A percentile compares a stretch with the other conserved stretches of the same genome.
phyloP scores from a whole-genome alignment of 2,113 vertebrate genomes.

The Lampris incognitus region DNA sequence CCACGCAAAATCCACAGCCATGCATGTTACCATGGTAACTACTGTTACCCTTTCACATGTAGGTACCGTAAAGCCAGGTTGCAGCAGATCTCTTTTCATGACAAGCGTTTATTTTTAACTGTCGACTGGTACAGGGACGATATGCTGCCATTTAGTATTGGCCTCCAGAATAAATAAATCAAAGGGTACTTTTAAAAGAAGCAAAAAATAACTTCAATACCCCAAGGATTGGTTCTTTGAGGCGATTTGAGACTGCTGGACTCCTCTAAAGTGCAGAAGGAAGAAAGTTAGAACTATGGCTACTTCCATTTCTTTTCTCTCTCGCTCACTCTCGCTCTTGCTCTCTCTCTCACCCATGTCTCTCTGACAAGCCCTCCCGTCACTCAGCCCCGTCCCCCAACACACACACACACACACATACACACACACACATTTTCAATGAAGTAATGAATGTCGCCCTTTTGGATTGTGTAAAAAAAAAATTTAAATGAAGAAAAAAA shows the following conservation, averaged over 20 bases:
- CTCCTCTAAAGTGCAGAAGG: conserved; percentile 50
- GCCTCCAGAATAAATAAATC: conserved; percentile 67
- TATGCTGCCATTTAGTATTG: conserved; percentile 46
- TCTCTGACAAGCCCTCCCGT: neutral
- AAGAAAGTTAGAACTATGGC: neutral
- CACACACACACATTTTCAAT: neutral
- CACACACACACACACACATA: conserved; percentile 11
- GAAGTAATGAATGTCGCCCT: neutral
- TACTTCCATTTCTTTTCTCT: neutral
- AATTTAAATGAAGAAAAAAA: too few species aligned
- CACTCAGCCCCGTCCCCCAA: neutral
- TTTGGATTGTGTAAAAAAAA: too few species aligned
- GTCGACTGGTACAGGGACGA: conserved; percentile 14
- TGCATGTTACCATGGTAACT: too few species aligned
- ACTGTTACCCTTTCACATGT: neutral
- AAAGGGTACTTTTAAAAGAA: conserved; percentile 62
- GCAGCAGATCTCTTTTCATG: conserved; percentile 4
- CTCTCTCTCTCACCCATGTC: conserved; percentile 11
- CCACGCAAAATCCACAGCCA: too few species aligned
- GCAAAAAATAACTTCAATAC: conserved; percentile 75
- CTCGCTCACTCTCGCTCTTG: neutral
- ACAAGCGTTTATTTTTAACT: neutral
- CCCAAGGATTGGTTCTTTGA: conserved; percentile 57
- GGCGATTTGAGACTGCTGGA: conserved; percentile 44
- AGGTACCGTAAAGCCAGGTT: neutral